Evolutionary conservation across 2,113 vertebrate species (phyloP), one percentile per base, ranked within the genome.

Genomic region (Brachionichthys hirsutus): DNA sequence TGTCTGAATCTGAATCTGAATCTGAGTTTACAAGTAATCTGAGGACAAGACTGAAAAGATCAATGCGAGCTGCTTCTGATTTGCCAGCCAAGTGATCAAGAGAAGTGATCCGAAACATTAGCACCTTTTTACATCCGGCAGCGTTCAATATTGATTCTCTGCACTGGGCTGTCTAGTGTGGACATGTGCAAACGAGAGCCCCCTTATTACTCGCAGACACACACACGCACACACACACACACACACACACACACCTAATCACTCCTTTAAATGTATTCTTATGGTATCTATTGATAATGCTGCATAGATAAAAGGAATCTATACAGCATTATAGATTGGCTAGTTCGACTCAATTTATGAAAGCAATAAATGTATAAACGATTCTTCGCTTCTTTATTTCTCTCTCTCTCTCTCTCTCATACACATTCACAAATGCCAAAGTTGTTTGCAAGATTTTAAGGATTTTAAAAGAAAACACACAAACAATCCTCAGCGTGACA

Each of bases 101-200:
- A 62, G 54, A 80, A 75, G 67, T 52, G 65, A 84, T 75, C 67
- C 62, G 40, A 78, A 71, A 74, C 63, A 44, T 76, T 11, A 73
- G 75, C 43, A 35, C 6, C 14, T 66, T 72, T 70, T 64, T 24
- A 70, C 9, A 8, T 75, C 45, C 6, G 12, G 52, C 13, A 2
- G 8, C 48, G 54, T 53, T 70, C 67, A 43, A 4, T 58, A 85
- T 82, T 2, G 64, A 81, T 75, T 52, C n/a, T 20, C 48, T 11
- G 35, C 44, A 17, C 24, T 9, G 16, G 3, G 16, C 50, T 2
- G 45, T 49, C 13, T 13, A 4, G 34, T 52, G 15, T 46, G 44
- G 49, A 35, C 51, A 20, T 12, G 35, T 42, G 47, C 38, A 51
- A 43, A 24, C 6, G 3, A 42, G 46, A 53, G 55, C 58, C 15